Base-by-base conservation (phyloP, 2,113 vertebrate species). In the Ascaphus truei region DNA sequence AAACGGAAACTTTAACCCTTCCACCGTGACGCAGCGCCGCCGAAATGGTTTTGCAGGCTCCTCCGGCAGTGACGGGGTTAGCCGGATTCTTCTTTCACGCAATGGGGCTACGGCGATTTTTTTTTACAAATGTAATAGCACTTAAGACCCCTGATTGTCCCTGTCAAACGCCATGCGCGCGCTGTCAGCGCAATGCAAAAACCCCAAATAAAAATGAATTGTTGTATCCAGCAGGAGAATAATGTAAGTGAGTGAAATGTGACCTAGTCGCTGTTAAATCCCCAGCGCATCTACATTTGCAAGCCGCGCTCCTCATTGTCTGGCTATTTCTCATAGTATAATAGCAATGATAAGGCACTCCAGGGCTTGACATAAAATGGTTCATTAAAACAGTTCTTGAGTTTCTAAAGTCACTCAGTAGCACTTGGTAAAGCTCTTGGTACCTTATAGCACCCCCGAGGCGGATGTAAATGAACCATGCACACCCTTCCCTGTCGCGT, bases 391-490 rank as follows among this genome's bases (percentile, higher is more conserved):
- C 53, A 37, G 30, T 34, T 36, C 43, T 36, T 6, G 10, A 37
- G 41, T 50, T 68, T 36, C 55, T 68, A 27, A 68, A 58, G 41
- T 68, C n/a, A 7, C 55, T 37, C 41, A 34, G 41, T 48, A 58
- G 45, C 25, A 58, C 65, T 59, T 50, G 45, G 41, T 37, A 41
- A 48, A 15, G 25, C 20, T 68, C 65, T 50, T n/a, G 43, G 65
- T 59, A 48, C 65, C 55, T 68, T 56, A 50, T 41, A 26, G 36
- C 43, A 36, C 65, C 41, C 55, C 25, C 3, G 65, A 27, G 55
- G 55, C 65, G 5, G 65, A 58, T 59, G 12, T 58, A 47, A 68
- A 68, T 68, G 65, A 59, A 10, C 52, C 55, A 41, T 68, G 65
- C 41, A 7, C 22, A 22, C 41, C 55, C 39, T 58, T 53, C 39